Evolutionary conservation across 2,797 vertebrate species (phyloP).

Genomic region (Darevskia mixta): DNA sequence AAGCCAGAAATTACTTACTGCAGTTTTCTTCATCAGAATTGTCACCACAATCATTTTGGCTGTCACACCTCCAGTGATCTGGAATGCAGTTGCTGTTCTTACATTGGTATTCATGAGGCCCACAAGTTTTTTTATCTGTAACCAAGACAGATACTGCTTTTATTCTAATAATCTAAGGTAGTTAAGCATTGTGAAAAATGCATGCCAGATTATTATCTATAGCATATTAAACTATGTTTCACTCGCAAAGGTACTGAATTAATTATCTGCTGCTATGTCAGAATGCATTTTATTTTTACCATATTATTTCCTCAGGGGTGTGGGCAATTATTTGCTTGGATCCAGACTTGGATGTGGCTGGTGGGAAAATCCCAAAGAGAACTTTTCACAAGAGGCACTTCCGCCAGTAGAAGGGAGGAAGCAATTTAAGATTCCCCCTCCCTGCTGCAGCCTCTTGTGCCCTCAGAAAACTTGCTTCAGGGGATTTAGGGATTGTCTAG

Average conservation of each 20-base stretch:
- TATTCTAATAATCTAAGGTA: background rate
- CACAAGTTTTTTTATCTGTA: slow-evolving; percentile 99
- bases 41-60: slow-evolving; percentile 98
- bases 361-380: background rate
- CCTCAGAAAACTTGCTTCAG: too few species aligned
- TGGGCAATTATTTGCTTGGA: background rate
- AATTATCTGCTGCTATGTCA: background rate
- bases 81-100: slow-evolving; percentile 99
- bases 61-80: slow-evolving; percentile 98
- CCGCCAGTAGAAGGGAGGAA: background rate
- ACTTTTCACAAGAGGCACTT: background rate
- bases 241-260: background rate
- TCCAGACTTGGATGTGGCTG: background rate
- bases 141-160: slow-evolving; percentile 65
- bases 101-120: slow-evolving; percentile 97
- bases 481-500: background rate
- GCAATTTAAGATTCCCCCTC: background rate
- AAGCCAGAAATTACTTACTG: slow-evolving; percentile 86
- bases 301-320: background rate
- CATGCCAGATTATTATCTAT: background rate
- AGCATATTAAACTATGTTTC: background rate
- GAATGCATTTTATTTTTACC: background rate
- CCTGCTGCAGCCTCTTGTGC: background rate
- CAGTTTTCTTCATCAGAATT: slow-evolving; percentile 98
- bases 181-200: background rate